phyloP scores from a whole-genome alignment of 2,797 vertebrate species.

The Pelobates cultripes region DNA sequence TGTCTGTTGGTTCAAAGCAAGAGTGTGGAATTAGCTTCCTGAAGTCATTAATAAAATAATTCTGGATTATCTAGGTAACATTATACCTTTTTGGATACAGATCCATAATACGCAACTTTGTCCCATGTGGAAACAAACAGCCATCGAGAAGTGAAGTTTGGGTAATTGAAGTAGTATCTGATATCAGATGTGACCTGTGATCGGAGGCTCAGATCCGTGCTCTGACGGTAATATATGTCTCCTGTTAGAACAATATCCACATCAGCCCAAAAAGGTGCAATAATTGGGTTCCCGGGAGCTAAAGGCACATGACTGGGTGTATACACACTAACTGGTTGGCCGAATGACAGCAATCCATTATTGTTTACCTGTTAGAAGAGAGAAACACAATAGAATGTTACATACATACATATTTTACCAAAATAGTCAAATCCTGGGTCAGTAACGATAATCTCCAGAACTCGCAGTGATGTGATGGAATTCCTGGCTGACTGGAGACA shows the following conservation, averaged over 20 bases:
- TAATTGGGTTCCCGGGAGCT: not conserved
- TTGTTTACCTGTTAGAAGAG: constrained; percentile 27
- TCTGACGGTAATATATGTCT: constrained; percentile 18
- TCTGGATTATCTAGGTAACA: not conserved
- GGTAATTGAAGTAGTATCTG: not conserved
- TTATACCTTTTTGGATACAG: not conserved
- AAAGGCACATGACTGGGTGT: not conserved
- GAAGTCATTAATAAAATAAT: not conserved
- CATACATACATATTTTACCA: too few species aligned
- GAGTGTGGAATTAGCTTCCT: not conserved
- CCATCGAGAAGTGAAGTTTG: not conserved
- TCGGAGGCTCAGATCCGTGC: not conserved
- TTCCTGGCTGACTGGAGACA: too few species aligned
- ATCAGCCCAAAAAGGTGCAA: constrained; percentile 38
- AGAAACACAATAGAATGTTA: too few species aligned
- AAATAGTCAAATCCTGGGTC: too few species aligned
- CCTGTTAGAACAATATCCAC: not conserved
- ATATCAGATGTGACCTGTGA: constrained; percentile 15
- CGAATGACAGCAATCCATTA: constrained; percentile 39
- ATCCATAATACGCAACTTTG: not conserved
- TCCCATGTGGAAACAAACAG: constrained; percentile 4
- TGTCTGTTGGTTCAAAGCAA: not conserved
- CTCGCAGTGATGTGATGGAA: too few species aligned
- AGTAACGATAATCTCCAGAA: too few species aligned
- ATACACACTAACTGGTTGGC: not conserved